Percentiles rank a stretch among this genome's conserved stretches.
phyloP scores from a whole-genome alignment of 2,113 vertebrate species.

The Pygoscelis antarcticus region DNA sequence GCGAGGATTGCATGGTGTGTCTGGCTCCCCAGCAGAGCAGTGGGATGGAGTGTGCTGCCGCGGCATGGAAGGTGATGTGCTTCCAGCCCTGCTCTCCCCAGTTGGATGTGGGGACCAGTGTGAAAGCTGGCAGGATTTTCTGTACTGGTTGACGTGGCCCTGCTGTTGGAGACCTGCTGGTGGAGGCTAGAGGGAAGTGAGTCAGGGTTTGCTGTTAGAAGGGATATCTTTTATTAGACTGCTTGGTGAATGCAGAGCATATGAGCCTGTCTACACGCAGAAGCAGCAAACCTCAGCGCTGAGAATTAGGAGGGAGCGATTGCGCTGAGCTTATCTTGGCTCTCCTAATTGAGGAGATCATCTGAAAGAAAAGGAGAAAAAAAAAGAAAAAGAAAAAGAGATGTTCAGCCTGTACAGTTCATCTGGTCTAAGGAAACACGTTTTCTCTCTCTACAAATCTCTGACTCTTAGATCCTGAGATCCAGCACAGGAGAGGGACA shows the following conservation, averaged over 20 bases:
- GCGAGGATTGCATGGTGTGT: accelerated
- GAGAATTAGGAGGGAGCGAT: neutral
- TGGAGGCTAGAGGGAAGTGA: constrained; percentile 37
- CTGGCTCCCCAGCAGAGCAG: neutral
- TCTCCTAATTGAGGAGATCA: neutral
- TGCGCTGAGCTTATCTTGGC: neutral
- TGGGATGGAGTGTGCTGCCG: neutral
- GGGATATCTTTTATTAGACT: constrained; percentile 47
- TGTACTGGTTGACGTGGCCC: neutral
- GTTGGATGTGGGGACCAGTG: neutral
- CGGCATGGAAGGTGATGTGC: neutral
- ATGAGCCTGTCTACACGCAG: neutral
- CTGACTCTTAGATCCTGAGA: neutral
- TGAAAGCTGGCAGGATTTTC: neutral
- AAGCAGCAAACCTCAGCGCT: neutral
- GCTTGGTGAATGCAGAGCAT: neutral
- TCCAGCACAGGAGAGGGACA: neutral
- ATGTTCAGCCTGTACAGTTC: neutral
- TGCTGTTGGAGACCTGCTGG: neutral
- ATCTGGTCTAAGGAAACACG: neutral
- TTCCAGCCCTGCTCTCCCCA: neutral
- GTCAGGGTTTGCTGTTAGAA: constrained; percentile 47
- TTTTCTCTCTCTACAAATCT: neutral
- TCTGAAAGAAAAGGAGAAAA: neutral
- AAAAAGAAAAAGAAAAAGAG: neutral